A percentile compares a stretch with the other conserved stretches of the same genome.
These are phyloP conservation scores for Phallusia fumigata DNA, from an alignment of 23 tunicate species.

Conservation along the genomic window DNA sequence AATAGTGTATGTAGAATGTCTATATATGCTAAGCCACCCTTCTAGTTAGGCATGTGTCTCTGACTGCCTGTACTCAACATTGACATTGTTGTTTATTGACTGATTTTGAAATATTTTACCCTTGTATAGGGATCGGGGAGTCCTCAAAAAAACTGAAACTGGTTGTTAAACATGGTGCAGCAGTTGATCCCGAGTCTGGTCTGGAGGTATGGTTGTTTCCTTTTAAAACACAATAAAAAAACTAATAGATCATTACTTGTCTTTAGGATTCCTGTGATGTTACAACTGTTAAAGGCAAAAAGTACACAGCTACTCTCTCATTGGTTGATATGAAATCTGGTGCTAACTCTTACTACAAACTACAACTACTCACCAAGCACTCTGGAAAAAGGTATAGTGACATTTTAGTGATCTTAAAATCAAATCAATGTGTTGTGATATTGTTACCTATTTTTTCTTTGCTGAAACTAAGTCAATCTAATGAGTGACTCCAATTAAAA, in stretches of 20 bases:
- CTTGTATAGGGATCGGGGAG: background rate
- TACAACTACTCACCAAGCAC: slow-evolving; percentile 46
- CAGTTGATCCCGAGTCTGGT: slow-evolving; percentile 87
- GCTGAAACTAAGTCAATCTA: no score
- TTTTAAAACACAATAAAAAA: background rate
- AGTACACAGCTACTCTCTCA: slow-evolving; percentile 90
- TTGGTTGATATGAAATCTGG: slow-evolving; percentile 88
- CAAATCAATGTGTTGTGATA: background rate
- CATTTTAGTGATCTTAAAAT: background rate
- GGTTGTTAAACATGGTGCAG: slow-evolving; percentile 81
- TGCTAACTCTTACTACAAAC: slow-evolving; percentile 88
- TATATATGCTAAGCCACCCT: no score
- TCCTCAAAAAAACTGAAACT: slow-evolving; percentile 63
- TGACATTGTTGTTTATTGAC: background rate
- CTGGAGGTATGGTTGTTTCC: slow-evolving; percentile 37
- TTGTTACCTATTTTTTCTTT: no score
- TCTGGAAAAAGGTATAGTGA: slow-evolving; percentile 37
- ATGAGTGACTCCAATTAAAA: no score
- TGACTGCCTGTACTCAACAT: background rate
- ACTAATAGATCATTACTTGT: background rate
- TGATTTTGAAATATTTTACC: no score
- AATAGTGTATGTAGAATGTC: slow-evolving; percentile 67
- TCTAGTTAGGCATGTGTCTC: slow-evolving; percentile 62
- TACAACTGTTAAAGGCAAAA: slow-evolving; percentile 19
- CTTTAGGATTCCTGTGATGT: slow-evolving; percentile 34